A percentile compares a stretch with the other conserved stretches of the same genome.
These are phyloP conservation scores for Malthinus seriepunctatus DNA, from an alignment of 2,888 invertebrate species.

Conservation along the genomic window DNA sequence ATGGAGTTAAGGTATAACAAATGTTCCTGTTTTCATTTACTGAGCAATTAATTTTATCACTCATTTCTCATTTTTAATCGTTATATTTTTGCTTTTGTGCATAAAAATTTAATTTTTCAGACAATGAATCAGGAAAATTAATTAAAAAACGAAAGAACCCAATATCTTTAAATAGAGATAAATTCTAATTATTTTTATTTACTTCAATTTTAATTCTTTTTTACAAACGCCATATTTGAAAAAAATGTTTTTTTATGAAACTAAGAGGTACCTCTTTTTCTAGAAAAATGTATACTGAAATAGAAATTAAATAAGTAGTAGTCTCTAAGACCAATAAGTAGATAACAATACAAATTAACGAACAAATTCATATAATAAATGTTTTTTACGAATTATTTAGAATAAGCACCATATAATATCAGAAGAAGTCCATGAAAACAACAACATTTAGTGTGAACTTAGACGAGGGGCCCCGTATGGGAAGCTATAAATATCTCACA, in stretches of 20 bases:
- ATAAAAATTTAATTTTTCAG: constrained; percentile 14
- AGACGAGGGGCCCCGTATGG: constrained; percentile 2
- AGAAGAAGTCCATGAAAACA: constrained; percentile 3
- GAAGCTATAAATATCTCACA: neutral
- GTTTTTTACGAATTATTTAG: neutral
- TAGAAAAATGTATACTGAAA: constrained; percentile 3
- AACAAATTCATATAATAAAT: constrained; percentile 7
- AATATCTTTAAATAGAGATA: constrained; percentile 14
- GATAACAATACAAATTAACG: constrained; percentile 1
- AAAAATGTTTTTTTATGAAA: constrained; percentile 10
- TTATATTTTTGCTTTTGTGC: neutral
- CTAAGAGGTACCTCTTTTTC: constrained; percentile 6
- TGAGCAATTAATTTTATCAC: constrained; percentile 3
- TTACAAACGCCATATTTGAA: constrained; percentile 30
- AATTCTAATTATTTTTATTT: constrained; percentile 28
- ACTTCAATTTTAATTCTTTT: constrained; percentile 18
- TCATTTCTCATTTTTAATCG: constrained; percentile 3
- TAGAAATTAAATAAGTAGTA: neutral
- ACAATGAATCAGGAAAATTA: constrained; percentile 29
- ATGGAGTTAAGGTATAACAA: neutral
- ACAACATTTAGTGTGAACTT: neutral
- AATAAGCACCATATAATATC: neutral
- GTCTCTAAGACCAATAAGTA: neutral
- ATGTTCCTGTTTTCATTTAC: constrained; percentile 6
- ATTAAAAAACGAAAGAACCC: constrained; percentile 29